Base-by-base conservation (phyloP, 2,797 vertebrate species). In the Sebastes steindachneri region DNA sequence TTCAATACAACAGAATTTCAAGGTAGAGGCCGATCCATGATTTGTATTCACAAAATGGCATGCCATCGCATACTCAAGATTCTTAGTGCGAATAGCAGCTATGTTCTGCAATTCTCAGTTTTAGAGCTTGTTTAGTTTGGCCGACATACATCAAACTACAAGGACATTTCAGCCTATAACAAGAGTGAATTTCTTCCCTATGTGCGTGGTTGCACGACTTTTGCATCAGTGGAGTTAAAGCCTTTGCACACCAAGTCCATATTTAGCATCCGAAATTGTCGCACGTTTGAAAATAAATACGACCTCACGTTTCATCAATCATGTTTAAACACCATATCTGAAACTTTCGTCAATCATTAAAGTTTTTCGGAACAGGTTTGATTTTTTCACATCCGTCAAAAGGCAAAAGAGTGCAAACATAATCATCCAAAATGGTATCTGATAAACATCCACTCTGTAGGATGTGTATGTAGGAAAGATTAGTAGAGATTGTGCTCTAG, bases 1-100 rank as follows among this genome's bases (percentile, higher is more conserved):
- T 57, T 73, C 3, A 62, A 33, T 11, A 26, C 7, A 12, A 4
- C 1, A 28, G 45, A 58, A 77, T 64, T 65, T 66, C 54, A 67
- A 15, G 21, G n/a, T 21, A 28, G 26, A 66, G 21, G 60, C 45
- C 4, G 1, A 59, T 59, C 19, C 66, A 59, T 37, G 48, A 48
- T 64, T 80, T 64, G n/a, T 25, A 58, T 51, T 77, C 51, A n/a
- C 10, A 29, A 26, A 54, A 72, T 51, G 23, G 37, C 3, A 4
- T 41, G 0, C 48, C 45, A 63, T 66, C 0, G 0, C 17, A 77
- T 35, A 17, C 53, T 68, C 9, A 14, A 41, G 63, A 60, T 62
- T 63, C 31, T 29, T 3, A 23, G 28, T 58, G 51, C 7, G 7
- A 58, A 31, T 29, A 35, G 17, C 15, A 35, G 11, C 12, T 59